These are phyloP conservation scores for Mizuhopecten yessoensis DNA, from an alignment of 1,140 invertebrate genomes.

Conservation along the genomic window DNA sequence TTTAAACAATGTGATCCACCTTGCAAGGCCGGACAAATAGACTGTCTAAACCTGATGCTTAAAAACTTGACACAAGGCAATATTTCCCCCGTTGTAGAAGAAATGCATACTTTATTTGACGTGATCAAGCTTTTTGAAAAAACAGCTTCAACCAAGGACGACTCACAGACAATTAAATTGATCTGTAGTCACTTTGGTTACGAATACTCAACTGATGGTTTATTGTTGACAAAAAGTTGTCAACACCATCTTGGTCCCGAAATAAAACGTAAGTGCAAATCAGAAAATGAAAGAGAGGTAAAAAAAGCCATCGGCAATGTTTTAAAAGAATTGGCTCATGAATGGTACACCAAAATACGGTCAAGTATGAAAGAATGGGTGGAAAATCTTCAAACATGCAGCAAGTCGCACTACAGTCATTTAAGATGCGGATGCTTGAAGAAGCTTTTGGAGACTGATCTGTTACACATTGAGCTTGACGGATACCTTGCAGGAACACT, in stretches of 20 bases:
- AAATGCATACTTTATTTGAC: background rate
- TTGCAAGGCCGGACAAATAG: background rate
- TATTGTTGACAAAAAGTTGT: background rate
- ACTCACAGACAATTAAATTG: background rate
- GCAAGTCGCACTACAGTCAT: background rate
- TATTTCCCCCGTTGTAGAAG: background rate
- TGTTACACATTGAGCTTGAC: background rate
- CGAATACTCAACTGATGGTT: background rate
- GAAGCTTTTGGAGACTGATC: background rate
- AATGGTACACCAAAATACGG: background rate
- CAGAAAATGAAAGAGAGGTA: background rate
- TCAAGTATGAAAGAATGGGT: no score
- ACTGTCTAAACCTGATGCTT: background rate
- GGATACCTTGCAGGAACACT: background rate
- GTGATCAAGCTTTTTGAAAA: background rate
- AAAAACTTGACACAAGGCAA: background rate
- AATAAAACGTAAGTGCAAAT: background rate
- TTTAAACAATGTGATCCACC: background rate
- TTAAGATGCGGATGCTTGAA: background rate
- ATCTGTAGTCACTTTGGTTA: background rate
- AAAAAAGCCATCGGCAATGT: background rate
- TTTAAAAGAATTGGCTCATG: background rate
- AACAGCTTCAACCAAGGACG: background rate
- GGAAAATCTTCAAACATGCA: no score
- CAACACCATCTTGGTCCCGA: background rate